phyloP scores from a whole-genome alignment of 2,888 invertebrate species.

The Meliscaeva auricollis region DNA sequence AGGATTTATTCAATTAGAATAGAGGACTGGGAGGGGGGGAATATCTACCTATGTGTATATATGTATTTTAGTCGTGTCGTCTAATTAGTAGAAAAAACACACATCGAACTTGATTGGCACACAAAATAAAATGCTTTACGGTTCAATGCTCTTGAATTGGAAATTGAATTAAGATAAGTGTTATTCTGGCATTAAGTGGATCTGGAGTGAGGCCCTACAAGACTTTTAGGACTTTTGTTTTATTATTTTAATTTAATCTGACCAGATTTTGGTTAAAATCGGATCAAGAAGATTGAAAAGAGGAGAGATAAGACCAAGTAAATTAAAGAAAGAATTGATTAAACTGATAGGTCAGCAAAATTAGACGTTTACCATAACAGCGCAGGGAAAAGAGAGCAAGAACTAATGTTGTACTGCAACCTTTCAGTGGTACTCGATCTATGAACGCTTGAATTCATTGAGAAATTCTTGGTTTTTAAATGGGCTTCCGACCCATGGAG shows the following conservation, averaged over 20 bases:
- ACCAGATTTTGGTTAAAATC: neutral
- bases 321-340: no score
- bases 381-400: no score
- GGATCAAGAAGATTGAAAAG: no score
- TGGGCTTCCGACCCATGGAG: no score
- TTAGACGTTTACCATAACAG: no score
- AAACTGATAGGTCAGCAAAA: no score
- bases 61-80: slow-evolving; percentile 37
- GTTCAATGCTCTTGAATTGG: slow-evolving; percentile 58
- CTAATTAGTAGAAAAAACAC: slow-evolving; percentile 46
- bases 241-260: neutral
- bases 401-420: no score
- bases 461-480: no score
- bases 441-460: no score
- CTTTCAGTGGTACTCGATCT: no score
- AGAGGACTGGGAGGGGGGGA: neutral
- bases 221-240: neutral
- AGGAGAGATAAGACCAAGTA: neutral
- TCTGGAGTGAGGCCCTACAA: slow-evolving; percentile 45
- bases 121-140: slow-evolving; percentile 28
- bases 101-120: slow-evolving; percentile 21
- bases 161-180: slow-evolving; percentile 55
- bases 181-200: slow-evolving; percentile 59
- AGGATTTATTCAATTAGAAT: slow-evolving; percentile 34
- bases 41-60: slow-evolving; percentile 26